These are phyloP conservation scores for Chorisops tibialis DNA, from an alignment of 2,888 invertebrate genomes.

Conservation along the genomic window DNA sequence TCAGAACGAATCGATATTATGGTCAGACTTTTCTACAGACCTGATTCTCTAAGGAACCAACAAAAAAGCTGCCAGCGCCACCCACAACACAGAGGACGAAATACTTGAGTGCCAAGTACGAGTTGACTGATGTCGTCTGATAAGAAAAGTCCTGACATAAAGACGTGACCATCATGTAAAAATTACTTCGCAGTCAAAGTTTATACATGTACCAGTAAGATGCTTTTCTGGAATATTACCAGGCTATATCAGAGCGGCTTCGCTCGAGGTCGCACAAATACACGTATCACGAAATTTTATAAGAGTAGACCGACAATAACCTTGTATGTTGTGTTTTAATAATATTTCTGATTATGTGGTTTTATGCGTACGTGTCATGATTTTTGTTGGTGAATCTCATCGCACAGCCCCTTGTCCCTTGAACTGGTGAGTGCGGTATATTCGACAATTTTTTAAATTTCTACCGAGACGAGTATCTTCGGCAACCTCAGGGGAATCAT, in stretches of 20 bases:
- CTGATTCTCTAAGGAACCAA: background rate
- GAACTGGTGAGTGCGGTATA: too few relatives aligned
- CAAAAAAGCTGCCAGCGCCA: background rate
- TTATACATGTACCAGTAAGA: constrained; percentile 3
- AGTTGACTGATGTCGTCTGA: constrained; percentile 26
- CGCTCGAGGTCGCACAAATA: background rate
- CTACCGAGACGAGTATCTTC: too few relatives aligned
- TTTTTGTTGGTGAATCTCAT: background rate
- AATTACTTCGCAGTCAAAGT: constrained; percentile 22
- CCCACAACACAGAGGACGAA: background rate
- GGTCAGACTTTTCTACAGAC: constrained; percentile 5
- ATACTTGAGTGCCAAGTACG: constrained; percentile 16
- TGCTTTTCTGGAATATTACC: background rate
- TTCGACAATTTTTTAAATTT: too few relatives aligned
- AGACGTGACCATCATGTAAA: constrained; percentile 26
- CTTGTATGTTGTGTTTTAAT: constrained; percentile 14
- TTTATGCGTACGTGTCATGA: constrained; percentile 16
- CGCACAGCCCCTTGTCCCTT: too few relatives aligned
- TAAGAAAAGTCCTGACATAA: constrained; percentile 25
- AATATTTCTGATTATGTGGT: constrained; percentile 22
- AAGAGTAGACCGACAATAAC: background rate
- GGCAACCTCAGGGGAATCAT: too few relatives aligned
- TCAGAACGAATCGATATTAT: constrained; percentile 4
- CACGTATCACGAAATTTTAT: background rate
- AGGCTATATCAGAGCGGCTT: background rate